These are phyloP conservation scores for Nebria salina DNA, from an alignment of 2,888 invertebrate genomes.

Conservation along the genomic window DNA sequence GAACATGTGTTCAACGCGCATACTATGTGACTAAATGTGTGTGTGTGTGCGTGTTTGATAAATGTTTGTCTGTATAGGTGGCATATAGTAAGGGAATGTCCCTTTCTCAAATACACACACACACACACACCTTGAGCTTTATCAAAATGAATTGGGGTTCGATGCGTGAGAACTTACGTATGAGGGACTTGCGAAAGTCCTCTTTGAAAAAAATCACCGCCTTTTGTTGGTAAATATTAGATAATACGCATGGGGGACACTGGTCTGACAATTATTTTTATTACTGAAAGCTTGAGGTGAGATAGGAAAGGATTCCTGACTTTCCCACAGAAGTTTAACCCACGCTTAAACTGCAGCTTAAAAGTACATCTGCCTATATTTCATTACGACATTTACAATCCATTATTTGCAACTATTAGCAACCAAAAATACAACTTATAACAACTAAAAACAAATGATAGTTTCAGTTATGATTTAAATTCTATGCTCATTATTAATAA, in stretches of 20 bases:
- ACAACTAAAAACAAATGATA: too few relatives aligned
- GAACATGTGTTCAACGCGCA: slow-evolving; percentile 14
- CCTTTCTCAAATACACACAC: not conserved
- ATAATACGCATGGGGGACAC: not conserved
- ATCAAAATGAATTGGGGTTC: slow-evolving; percentile 10
- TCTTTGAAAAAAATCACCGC: not conserved
- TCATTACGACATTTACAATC: too few relatives aligned
- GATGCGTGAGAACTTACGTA: slow-evolving; percentile 27
- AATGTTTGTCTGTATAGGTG: not conserved
- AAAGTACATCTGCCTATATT: too few relatives aligned
- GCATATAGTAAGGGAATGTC: not conserved
- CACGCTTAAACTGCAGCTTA: too few relatives aligned
- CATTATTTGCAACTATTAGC: too few relatives aligned
- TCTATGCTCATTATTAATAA: too few relatives aligned
- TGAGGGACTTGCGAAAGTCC: not conserved
- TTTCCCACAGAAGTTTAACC: too few relatives aligned
- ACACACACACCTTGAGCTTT: slow-evolving; percentile 5
- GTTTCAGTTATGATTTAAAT: too few relatives aligned
- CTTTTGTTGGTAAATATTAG: not conserved
- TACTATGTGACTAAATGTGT: not conserved
- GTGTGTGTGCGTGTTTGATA: not conserved
- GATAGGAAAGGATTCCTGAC: too few relatives aligned
- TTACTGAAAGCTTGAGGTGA: too few relatives aligned
- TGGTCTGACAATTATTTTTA: not conserved
- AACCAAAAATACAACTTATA: too few relatives aligned